Evolutionary conservation across 2,888 invertebrate species (phyloP), one percentile per base, ranked within the genome.

Genomic region (Minunthozetes semirufus): DNA sequence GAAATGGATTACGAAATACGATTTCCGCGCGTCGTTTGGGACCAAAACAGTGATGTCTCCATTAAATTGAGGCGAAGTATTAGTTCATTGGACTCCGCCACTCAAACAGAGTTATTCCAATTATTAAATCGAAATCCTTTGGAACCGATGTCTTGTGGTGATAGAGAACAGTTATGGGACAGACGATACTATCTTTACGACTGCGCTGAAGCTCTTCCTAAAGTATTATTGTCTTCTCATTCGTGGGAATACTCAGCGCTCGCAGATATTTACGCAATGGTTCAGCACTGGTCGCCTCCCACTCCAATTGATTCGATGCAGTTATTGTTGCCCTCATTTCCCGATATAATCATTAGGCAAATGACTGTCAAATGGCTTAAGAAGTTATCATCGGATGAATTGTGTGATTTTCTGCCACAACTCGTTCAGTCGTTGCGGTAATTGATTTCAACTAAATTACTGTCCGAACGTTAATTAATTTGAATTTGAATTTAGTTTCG

Each of bases 341-440:
- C 97, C 0, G 97, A 99, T 83, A 87, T 88, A 77, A 89, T 89
- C 81, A 93, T 98, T 0, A 88, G 99, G 29, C 87, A 88, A 80
- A 87, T 89, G 80, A 97, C 97, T 0, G 90, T 96, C 0, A 86
- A 87, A 68, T 90, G 94, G 87, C 88, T 98, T 77, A 86, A 88
- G 63, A 86, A 87, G 17, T 87, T 95, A 82, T 88, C 89, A 0
- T 90, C 90, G 80, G 96, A 96, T 82, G 93, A 94, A 80, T 84
- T 99, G 59, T 90, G 92, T 48, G 92, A 94, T 81, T 92, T 93
- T 82, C 84, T 98, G 80, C 97, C 98, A 0, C 98, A 99, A 81
- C 85, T 98, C 15, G 89, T 95, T 61, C 94, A 96, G 76, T 84
- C 84, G 0, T 79, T 86, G 74, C 84, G 96, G 90, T 77, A 66